Base-by-base conservation (phyloP, 2,888 invertebrate species). In the Drosophila diplacantha region DNA sequence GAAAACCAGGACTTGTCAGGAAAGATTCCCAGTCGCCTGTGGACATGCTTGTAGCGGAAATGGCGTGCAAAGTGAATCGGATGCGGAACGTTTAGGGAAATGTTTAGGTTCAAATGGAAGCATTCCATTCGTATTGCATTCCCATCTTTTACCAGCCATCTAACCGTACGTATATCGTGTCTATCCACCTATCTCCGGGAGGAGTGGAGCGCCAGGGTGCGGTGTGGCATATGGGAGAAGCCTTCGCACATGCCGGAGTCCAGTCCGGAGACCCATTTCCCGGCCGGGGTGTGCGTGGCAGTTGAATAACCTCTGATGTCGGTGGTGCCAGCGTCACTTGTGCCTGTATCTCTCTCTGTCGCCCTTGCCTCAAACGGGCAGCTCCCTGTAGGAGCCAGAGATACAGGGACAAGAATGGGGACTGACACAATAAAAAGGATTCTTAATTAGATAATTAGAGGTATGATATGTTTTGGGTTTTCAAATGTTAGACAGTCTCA, bases 31-130 rank as follows among this genome's bases (percentile, higher is more conserved):
- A 35, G 49, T 53, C 59, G 51, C 53, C 74, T 65, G 63, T 60
- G 69, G 76, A 70, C 70, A 76, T 76, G 77, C 69, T 69, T 61
- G 66, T 52, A 61, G 70, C 78, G 78, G 78, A 79, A 79, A 79
- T 79, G 78, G 78, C 74, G 81, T 81, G 79, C 81, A 76, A 76
- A 81, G 82, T 75, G 75, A 77, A 81, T 73, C 80, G 80, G 82
- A 80, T 79, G 73, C 68, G 58, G 75, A 67, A 64, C 76, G 77
- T 81, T 81, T 81, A 70, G 77, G 63, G 67, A 70, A 71, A 81
- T 79, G 79, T 81, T 77, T 74, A 71, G 77, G 81, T 75, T 81
- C 66, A 76, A 80, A 82, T 78, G 80, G 80, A 80, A 65, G 66
- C 66, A 66, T 66, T 65, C 75, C 79, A 73, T 73, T 37, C 62